These are phyloP conservation scores for Tetramorium bicarinatum DNA, from an alignment of 2,888 invertebrate genomes.

Conservation along the genomic window DNA sequence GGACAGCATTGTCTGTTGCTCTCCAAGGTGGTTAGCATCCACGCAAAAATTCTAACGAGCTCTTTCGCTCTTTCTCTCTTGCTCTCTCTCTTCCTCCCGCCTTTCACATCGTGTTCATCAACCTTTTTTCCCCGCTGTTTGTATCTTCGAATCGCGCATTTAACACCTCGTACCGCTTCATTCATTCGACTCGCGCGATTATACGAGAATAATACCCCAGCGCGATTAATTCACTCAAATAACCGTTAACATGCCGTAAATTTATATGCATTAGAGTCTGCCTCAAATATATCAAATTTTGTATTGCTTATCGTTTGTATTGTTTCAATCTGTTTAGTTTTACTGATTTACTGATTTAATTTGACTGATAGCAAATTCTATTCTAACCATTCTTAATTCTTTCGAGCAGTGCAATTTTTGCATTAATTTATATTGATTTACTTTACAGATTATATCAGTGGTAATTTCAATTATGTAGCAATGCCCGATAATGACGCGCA, in stretches of 20 bases:
- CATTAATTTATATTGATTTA: slow-evolving; percentile 13
- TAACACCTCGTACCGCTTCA: background rate
- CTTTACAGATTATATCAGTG: background rate
- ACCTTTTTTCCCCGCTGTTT: background rate
- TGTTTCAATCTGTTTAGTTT: no score
- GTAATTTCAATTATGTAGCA: background rate
- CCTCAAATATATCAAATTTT: no score
- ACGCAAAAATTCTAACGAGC: slow-evolving; percentile 86
- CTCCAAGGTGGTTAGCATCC: slow-evolving; percentile 82
- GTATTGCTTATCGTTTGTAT: no score
- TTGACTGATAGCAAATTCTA: background rate
- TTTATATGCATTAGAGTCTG: background rate
- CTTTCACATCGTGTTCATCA: background rate
- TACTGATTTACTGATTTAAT: no score
- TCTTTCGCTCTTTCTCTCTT: slow-evolving; percentile 50
- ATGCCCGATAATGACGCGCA: background rate
- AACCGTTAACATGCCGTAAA: background rate
- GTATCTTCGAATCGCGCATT: slow-evolving; percentile 15
- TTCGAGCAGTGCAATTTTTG: background rate
- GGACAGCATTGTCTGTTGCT: slow-evolving; percentile 80
- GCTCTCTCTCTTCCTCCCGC: slow-evolving; percentile 3
- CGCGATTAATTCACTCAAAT: slow-evolving; percentile 29
- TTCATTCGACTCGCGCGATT: background rate
- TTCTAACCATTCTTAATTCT: background rate
- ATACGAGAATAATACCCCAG: background rate